These are phyloP conservation scores for Tachystola acroxantha DNA, from an alignment of 2,888 invertebrate species.

Conservation along the genomic window DNA sequence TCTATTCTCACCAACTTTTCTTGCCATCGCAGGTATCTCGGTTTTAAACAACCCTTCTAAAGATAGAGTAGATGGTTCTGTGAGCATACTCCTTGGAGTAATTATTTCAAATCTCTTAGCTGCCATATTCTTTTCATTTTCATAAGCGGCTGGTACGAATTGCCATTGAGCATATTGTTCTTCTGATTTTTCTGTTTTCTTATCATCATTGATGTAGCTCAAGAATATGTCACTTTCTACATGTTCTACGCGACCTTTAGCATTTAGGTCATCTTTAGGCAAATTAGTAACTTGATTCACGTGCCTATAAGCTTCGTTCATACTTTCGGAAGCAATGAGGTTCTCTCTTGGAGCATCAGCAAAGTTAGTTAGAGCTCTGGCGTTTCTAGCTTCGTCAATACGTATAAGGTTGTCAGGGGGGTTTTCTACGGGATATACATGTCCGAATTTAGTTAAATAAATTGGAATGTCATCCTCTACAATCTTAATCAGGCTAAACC, in stretches of 20 bases:
- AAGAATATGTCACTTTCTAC: conserved; percentile 51
- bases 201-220: conserved; percentile 59
- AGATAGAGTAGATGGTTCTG: conserved; percentile 82
- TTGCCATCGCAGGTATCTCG: conserved; percentile 53
- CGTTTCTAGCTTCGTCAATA: conserved; percentile 72
- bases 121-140: conserved; percentile 53
- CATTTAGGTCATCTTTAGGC: conserved; percentile 19
- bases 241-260: conserved; percentile 37
- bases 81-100: conserved; percentile 52
- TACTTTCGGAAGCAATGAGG: conserved; percentile 68
- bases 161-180: conserved; percentile 53
- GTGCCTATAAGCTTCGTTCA: conserved; percentile 69
- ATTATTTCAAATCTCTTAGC: conserved; percentile 55
- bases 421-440: conserved; percentile 68
- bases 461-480: conserved; percentile 79
- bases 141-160: conserved; percentile 70
- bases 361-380: conserved; percentile 57
- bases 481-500: conserved; percentile 82
- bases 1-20: conserved; percentile 34
- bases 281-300: conserved; percentile 37
- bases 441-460: conserved; percentile 66
- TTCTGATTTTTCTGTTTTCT: conserved; percentile 39
- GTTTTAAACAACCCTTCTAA: conserved; percentile 83
- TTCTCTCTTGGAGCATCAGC: conserved; percentile 62
- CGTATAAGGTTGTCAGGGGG: conserved; percentile 68